Evolutionary conservation across 1,140 invertebrate species (phyloP), one percentile per base, ranked within the genome.

Genomic region (Drosophila takahashii): DNA sequence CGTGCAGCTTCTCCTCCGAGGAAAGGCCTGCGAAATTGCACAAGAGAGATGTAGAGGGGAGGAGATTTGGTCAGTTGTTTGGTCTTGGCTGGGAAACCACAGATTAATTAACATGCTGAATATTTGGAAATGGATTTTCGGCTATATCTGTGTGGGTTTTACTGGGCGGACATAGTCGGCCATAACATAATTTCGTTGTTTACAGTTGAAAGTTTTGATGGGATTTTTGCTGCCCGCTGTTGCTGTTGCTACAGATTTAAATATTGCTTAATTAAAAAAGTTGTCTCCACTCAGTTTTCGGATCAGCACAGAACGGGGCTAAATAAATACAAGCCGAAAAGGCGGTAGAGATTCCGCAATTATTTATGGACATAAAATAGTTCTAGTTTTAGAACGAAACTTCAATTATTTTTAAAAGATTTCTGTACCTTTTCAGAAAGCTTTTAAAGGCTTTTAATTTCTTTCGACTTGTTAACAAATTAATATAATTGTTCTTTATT

Each of bases 1-100:
- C 96, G 83, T 97, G 96, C 15, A 97, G 92, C 91, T 95, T 95
- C 91, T 97, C 96, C 91, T 97, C 96, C 1, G 96, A 96, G 83
- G 96, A 97, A 62, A 97, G 92, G 77, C 97, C 96, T 97, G 77
- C 32, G 34, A 50, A 53, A 67, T 80, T 73, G 39, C 34, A 52
- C 51, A 69, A 57, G 15, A 15, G 18, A 3, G 15, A 3, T 22
- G n/a, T 5, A 1, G 6, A 1, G 4, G 16, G 26, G 11, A 4
- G n/a, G 44, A 2, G 45, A 26, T 52, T 13, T 41, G 27, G 48
- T 67, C 56, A 53, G 41, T 54, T 52, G 32, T 27, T 72, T 51
- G 45, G 44, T 72, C 65, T 57, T 42, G 58, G 36, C 34, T 37
- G 58, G 64, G 16, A 32, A n/a, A 44, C 64, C 64, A 52, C 61